Conservation (phyloP, 53 echinoderm and acorn worm species). For the Holothuria scabra region DNA sequence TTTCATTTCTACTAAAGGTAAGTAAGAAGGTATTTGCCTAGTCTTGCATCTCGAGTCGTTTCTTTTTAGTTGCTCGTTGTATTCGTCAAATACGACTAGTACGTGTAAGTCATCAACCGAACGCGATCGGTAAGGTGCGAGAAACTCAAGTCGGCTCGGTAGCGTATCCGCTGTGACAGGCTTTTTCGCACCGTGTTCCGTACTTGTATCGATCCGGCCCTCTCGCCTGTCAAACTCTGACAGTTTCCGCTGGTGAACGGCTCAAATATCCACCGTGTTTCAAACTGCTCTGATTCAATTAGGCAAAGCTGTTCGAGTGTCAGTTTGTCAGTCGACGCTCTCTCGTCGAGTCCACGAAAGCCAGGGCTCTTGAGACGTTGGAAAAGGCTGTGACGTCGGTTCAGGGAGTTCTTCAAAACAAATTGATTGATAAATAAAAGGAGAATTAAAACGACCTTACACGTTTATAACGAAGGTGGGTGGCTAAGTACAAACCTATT, state of each 20-base stretch:
- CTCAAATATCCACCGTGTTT: slow-evolving; percentile 46
- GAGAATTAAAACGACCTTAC: slow-evolving; percentile 1
- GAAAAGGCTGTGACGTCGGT: slow-evolving; percentile 37
- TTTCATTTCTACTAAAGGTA: slow-evolving; percentile 3
- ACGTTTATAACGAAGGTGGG: slow-evolving; percentile 29
- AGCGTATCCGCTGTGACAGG: slow-evolving; percentile 44
- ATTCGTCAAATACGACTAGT: not conserved
- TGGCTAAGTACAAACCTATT: slow-evolving; percentile 46
- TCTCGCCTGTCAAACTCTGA: slow-evolving; percentile 51
- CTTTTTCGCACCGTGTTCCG: slow-evolving; percentile 50
- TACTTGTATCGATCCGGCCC: slow-evolving; percentile 49
- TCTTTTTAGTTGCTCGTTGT: slow-evolving; percentile 9
- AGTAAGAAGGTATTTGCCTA: not conserved
- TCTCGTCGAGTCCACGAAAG: slow-evolving; percentile 42
- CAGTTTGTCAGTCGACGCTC: slow-evolving; percentile 32
- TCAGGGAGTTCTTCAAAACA: slow-evolving; percentile 41
- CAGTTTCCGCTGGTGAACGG: slow-evolving; percentile 38
- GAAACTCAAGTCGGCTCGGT: slow-evolving; percentile 42
- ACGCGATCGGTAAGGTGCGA: not conserved
- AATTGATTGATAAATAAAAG: slow-evolving; percentile 45
- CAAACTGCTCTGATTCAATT: slow-evolving; percentile 41
- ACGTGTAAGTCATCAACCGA: slow-evolving; percentile 37
- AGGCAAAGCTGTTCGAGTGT: slow-evolving; percentile 43
- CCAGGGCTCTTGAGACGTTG: slow-evolving; percentile 40
- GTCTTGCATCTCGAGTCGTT: slow-evolving; percentile 29